Evolutionary conservation across 1,140 invertebrate genomes (phyloP).

Genomic region (Agrilus planipennis): DNA sequence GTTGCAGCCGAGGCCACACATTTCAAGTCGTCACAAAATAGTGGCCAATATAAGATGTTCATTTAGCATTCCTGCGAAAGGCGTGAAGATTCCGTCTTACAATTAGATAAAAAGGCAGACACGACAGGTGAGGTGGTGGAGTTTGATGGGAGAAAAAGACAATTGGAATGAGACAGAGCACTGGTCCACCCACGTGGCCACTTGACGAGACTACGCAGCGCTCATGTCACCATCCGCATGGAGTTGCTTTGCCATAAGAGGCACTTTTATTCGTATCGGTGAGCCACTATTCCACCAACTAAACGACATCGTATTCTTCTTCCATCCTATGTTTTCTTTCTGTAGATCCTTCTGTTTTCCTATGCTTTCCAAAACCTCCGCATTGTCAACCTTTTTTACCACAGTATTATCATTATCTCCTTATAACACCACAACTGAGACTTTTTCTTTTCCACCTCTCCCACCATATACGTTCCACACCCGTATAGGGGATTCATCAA

Average conservation of each 20-base stretch:
- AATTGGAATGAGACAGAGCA: slow-evolving; percentile 15
- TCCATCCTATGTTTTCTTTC: no score
- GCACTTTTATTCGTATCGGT: no score
- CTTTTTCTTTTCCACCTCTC: no score
- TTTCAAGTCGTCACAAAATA: background rate
- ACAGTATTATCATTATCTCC: no score
- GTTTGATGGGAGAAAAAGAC: slow-evolving; percentile 5
- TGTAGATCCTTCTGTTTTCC: no score
- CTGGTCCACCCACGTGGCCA: slow-evolving; percentile 32
- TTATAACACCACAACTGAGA: no score
- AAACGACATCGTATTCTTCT: no score
- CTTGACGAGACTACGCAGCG: slow-evolving; percentile 29
- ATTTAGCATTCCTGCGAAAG: slow-evolving; percentile 19
- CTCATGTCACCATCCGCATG: slow-evolving; percentile 21
- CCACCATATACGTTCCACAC: no score
- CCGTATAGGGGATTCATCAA: no score
- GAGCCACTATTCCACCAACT: no score
- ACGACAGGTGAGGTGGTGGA: background rate
- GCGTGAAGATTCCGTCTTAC: slow-evolving; percentile 17
- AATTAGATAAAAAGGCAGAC: slow-evolving; percentile 3
- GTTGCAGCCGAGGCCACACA: background rate
- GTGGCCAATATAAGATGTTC: slow-evolving; percentile 7
- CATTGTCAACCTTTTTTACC: no score
- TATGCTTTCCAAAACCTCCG: no score
- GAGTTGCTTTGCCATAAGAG: slow-evolving; percentile 17